A percentile compares a stretch with the other conserved stretches of the same genome.
phyloP scores from a whole-genome alignment of 2,888 invertebrate genomes.

The Euphydryas editha region DNA sequence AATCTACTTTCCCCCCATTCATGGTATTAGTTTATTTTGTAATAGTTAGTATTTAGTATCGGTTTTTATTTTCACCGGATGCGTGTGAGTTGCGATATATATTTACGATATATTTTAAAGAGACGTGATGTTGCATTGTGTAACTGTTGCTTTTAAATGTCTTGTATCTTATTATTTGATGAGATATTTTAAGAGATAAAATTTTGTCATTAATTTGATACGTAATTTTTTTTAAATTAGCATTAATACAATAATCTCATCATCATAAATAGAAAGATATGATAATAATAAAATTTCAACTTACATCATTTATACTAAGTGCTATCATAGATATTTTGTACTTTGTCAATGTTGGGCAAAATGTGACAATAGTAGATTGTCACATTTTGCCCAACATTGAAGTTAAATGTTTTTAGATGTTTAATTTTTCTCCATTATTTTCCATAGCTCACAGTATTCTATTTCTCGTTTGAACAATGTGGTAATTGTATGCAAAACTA shows the following conservation, averaged over 20 bases:
- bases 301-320: too few species aligned
- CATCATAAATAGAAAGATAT: too few species aligned
- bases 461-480: slow-evolving; percentile 34
- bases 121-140: background rate
- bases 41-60: slow-evolving; percentile 17
- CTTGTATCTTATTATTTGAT: background rate
- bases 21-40: slow-evolving; percentile 35
- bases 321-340: too few species aligned
- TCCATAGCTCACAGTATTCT: slow-evolving; percentile 30
- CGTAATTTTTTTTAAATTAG: too few species aligned
- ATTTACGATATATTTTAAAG: background rate
- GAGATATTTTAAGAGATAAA: background rate
- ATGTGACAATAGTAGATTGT: too few species aligned
- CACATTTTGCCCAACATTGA: background rate
- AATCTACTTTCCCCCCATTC: slow-evolving; percentile 57
- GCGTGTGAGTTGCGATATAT: background rate
- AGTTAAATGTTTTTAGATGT: background rate
- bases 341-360: too few species aligned
- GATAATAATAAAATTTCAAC: too few species aligned
- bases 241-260: too few species aligned
- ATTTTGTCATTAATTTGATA: background rate
- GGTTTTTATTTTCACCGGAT: slow-evolving; percentile 34
- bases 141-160: background rate
- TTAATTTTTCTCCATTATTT: slow-evolving; percentile 18
- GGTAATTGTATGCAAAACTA: slow-evolving; percentile 42